These are phyloP conservation scores for Apantesis nais DNA, from an alignment of 2,888 invertebrate genomes.

Conservation along the genomic window DNA sequence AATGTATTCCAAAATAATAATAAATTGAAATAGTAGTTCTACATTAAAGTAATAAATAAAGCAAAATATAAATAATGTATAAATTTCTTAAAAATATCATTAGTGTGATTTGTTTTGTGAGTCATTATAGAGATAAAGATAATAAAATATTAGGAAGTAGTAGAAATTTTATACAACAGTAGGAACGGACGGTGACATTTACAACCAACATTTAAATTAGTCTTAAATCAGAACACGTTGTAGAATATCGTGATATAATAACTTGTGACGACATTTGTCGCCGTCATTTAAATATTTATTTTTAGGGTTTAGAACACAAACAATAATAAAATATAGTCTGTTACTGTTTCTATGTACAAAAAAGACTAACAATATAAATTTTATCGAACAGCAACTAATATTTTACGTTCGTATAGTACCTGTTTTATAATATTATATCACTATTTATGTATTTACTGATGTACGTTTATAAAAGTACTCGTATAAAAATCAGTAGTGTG, in stretches of 20 bases:
- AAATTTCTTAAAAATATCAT: constrained; percentile 6
- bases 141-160: background rate
- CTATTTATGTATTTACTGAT: background rate
- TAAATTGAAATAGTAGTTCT: background rate
- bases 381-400: background rate
- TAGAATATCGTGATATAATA: background rate
- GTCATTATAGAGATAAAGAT: background rate
- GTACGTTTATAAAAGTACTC: background rate
- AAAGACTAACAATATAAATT: background rate
- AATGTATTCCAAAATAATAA: background rate
- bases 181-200: constrained; percentile 10
- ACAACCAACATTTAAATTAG: background rate
- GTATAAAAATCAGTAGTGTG: background rate
- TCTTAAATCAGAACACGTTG: background rate
- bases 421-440: background rate
- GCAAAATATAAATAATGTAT: background rate
- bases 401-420: background rate
- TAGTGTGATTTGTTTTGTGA: background rate
- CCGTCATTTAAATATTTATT: background rate
- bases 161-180: background rate
- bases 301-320: background rate
- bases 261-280: background rate
- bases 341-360: background rate
- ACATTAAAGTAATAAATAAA: background rate
- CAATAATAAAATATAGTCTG: background rate